Percentiles rank a stretch among this genome's conserved stretches.
These are phyloP conservation scores for Rotaria macrura DNA, from an alignment of 2,888 invertebrate species.

Conservation along the genomic window DNA sequence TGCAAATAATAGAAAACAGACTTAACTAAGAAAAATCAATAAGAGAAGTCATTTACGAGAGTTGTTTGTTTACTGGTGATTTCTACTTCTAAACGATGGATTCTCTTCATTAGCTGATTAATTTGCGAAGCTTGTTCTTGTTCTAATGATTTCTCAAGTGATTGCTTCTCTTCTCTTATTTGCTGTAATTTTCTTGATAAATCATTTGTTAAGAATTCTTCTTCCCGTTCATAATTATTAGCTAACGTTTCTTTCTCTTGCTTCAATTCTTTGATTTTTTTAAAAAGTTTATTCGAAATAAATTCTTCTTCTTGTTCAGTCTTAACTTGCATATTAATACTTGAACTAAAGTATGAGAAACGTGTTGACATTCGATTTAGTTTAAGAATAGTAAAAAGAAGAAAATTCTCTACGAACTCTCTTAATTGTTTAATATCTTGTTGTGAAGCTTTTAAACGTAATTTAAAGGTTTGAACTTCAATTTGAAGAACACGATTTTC, in stretches of 20 bases:
- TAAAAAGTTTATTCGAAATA: slow-evolving; percentile 89
- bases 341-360: slow-evolving; percentile 21
- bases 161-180: slow-evolving; percentile 89
- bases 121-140: slow-evolving; percentile 88
- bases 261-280: slow-evolving; percentile 93
- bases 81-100: slow-evolving; percentile 92
- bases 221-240: slow-evolving; percentile 96
- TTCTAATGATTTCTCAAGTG: slow-evolving; percentile 85
- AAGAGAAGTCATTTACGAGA: slow-evolving; percentile 56
- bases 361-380: too few relatives aligned
- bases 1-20: slow-evolving; percentile 24
- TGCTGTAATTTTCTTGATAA: slow-evolving; percentile 72
- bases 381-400: too few relatives aligned
- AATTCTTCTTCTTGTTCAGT: slow-evolving; percentile 99
- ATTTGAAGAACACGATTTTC: slow-evolving; percentile 92
- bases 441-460: slow-evolving; percentile 82
- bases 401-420: neutral
- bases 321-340: slow-evolving; percentile 74
- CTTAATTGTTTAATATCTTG: slow-evolving; percentile 76
- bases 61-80: slow-evolving; percentile 86
- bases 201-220: slow-evolving; percentile 96
- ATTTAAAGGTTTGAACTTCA: slow-evolving; percentile 86
- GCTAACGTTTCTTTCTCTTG: slow-evolving; percentile 96
- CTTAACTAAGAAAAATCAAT: slow-evolving; percentile 35
- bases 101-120: slow-evolving; percentile 92